A percentile compares a stretch with the other conserved stretches of the same genome.
Evolutionary conservation across 2,888 invertebrate genomes (phyloP).

Genomic region (Conops quadrifasciatus): DNA sequence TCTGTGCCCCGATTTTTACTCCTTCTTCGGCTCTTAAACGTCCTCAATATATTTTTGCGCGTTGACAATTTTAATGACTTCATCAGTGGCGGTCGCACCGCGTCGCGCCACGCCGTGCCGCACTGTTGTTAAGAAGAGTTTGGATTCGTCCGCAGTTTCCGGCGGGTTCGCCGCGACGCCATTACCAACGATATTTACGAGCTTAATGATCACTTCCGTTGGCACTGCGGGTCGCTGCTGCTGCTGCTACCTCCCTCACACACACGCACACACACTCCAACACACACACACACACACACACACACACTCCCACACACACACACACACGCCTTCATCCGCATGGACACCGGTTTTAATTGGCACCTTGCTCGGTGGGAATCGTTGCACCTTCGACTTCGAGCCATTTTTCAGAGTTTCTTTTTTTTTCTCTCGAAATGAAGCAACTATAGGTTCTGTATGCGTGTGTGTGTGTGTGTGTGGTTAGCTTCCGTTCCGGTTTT

Average conservation of each 20-base stretch:
- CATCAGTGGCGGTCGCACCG: not conserved
- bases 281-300: conserved; percentile 15
- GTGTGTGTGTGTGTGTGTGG: not conserved
- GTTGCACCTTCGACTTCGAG: conserved; percentile 4
- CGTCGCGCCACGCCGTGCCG: not conserved
- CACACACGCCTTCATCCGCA: not conserved
- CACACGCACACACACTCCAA: not conserved
- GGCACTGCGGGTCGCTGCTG: conserved; percentile 1
- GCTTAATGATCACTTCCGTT: conserved; percentile 44
- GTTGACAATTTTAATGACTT: conserved; percentile 31
- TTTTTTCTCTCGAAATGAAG: not conserved
- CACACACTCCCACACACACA: conserved; percentile 18
- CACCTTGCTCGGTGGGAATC: conserved; percentile 12
- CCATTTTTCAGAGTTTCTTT: not conserved
- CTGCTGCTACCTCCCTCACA: conserved; percentile 29
- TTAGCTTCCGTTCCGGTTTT: conserved; percentile 20
- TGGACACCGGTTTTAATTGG: not conserved
- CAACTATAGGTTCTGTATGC: not conserved
- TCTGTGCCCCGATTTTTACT: not conserved
- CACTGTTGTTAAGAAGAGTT: conserved; percentile 26
- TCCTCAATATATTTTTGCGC: conserved; percentile 2
- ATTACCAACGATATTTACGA: conserved; percentile 43
- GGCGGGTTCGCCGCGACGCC: conserved; percentile 44
- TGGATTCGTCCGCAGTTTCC: conserved; percentile 43
- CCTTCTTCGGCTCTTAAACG: not conserved